A percentile compares a stretch with the other conserved stretches of the same genome.
These are phyloP conservation scores for Diceros bicornis DNA, from an alignment of 2,797 vertebrate genomes.

Conservation along the genomic window DNA sequence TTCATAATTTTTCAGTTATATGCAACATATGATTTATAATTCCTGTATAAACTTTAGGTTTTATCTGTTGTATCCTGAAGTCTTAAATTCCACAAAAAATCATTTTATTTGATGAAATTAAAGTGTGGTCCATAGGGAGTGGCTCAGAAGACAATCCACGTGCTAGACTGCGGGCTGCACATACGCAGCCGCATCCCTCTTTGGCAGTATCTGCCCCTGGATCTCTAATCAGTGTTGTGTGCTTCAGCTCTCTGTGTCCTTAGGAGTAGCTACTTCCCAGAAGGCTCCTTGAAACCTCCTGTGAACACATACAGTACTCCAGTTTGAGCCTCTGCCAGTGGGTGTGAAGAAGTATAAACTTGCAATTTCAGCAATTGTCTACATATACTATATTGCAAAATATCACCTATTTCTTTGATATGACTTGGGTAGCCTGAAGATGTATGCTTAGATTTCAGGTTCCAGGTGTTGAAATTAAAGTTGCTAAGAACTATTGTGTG, in stretches of 20 bases:
- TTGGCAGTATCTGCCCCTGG: not conserved
- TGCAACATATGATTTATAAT: not conserved
- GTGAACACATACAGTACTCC: not conserved
- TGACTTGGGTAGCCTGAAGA: not conserved
- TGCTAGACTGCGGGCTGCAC: not conserved
- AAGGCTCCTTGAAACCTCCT: not conserved
- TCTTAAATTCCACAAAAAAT: constrained; percentile 20
- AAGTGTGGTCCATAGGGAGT: not conserved
- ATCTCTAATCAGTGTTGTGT: not conserved
- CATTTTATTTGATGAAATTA: constrained; percentile 24
- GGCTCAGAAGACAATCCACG: not conserved
- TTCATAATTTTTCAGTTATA: not conserved
- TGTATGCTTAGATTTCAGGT: not conserved
- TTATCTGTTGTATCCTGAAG: not conserved
- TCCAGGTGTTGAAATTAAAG: not conserved
- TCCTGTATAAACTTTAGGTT: not conserved
- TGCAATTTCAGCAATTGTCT: not conserved
- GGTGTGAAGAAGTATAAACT: not conserved
- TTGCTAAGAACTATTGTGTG: not conserved
- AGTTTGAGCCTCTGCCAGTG: not conserved
- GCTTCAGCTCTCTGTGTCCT: not conserved
- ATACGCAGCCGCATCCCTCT: not conserved
- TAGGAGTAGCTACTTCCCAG: not conserved
- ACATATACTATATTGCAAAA: not conserved
- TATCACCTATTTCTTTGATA: not conserved